Conservation (phyloP, 1,140 invertebrate species). For the Ips nitidus region DNA sequence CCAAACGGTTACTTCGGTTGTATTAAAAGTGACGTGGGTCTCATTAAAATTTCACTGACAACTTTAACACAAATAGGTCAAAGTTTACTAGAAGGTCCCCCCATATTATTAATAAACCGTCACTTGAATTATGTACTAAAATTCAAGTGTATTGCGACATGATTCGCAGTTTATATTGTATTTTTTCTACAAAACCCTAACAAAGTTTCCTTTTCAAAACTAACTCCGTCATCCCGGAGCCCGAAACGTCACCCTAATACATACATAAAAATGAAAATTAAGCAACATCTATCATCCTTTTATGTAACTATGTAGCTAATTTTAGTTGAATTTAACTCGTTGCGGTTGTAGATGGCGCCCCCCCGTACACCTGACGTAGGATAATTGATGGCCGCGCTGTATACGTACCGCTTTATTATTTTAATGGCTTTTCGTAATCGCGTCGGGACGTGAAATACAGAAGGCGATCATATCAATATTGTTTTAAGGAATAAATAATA, state of each 20-base stretch:
- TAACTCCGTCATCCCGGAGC: not conserved
- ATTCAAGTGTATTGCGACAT: no score
- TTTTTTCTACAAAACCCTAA: no score
- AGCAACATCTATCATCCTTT: constrained; percentile 15
- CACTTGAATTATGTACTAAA: no score
- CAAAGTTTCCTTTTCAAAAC: not conserved
- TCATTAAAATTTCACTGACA: no score
- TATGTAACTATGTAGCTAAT: constrained; percentile 8
- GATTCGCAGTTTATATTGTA: no score
- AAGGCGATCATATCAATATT: constrained; percentile 6
- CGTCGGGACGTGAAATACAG: constrained; percentile 1
- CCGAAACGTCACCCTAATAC: constrained; percentile 1
- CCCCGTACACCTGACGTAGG: constrained; percentile 6
- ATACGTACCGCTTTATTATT: constrained; percentile 15
- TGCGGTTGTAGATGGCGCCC: constrained; percentile 10
- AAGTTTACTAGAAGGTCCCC: no score
- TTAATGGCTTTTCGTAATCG: constrained; percentile 16
- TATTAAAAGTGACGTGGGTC: no score
- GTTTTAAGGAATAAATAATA: constrained; percentile 17
- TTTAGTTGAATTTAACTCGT: constrained; percentile 14
- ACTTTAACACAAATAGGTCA: no score
- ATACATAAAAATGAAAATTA: constrained; percentile 17
- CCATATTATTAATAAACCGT: no score
- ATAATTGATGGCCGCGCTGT: constrained; percentile 11
- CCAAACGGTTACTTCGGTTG: no score